Evolutionary conservation across 2,888 invertebrate species (phyloP).

Genomic region (Sipha maydis): DNA sequence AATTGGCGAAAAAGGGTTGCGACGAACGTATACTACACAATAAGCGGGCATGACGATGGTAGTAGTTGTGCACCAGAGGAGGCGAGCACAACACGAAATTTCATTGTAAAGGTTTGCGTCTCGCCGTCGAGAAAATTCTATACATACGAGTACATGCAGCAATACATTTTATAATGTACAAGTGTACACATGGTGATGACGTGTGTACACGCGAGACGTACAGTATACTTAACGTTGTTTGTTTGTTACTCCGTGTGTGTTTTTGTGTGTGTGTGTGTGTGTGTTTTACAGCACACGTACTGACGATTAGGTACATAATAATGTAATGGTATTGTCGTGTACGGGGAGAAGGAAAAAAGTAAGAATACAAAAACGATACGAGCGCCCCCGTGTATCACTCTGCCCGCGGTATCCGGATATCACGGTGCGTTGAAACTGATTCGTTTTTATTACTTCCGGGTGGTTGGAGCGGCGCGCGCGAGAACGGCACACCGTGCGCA

Average conservation of each 20-base stretch:
- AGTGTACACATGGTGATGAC: background rate
- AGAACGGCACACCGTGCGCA: background rate
- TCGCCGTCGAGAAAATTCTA: background rate
- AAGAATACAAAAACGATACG: background rate
- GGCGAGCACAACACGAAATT: background rate
- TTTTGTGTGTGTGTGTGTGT: background rate
- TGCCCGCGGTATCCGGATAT: background rate
- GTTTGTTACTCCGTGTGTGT: too few relatives aligned
- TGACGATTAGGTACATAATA: background rate
- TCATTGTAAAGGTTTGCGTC: background rate
- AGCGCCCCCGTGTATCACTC: background rate
- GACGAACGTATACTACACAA: background rate
- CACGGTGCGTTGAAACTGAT: constrained; percentile 20
- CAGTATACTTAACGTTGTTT: too few relatives aligned
- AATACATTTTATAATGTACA: background rate
- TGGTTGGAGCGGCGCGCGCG: constrained; percentile 2
- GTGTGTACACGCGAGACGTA: background rate
- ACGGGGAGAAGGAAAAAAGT: background rate
- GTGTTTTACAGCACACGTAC: background rate
- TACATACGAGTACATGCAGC: background rate
- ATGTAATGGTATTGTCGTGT: constrained; percentile 1
- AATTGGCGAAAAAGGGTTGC: background rate
- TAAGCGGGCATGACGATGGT: background rate
- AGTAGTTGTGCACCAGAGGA: background rate
- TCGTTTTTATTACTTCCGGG: constrained; percentile 46